A percentile compares a stretch with the other conserved stretches of the same genome.
Evolutionary conservation across 2,888 invertebrate species (phyloP).

Genomic region (Yponomeuta plumbellus): DNA sequence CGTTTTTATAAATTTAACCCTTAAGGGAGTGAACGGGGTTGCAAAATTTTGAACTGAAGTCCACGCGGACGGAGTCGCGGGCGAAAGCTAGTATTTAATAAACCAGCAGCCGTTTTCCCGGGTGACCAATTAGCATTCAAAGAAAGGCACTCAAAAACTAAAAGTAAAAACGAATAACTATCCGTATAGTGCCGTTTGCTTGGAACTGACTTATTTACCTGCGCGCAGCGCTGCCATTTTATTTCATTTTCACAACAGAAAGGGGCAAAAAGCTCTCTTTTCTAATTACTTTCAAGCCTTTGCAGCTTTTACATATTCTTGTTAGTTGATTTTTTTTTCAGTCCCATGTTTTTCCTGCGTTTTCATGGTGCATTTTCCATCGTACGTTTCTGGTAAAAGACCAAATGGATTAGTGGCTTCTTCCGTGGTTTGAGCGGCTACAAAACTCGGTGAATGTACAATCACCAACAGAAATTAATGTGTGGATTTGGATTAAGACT

Average conservation of each 20-base stretch:
- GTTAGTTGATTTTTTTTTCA: constrained; percentile 1
- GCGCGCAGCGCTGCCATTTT: neutral
- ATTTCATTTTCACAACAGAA: constrained; percentile 5
- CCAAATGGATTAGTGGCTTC: constrained; percentile 65
- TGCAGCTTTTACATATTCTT: neutral
- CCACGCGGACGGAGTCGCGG: too few species aligned
- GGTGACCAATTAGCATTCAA: neutral
- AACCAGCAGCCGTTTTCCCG: too few species aligned
- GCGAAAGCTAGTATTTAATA: too few species aligned
- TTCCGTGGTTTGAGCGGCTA: constrained; percentile 29
- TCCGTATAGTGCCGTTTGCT: neutral
- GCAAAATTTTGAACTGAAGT: too few species aligned
- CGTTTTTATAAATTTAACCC: too few species aligned
- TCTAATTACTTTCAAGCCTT: constrained; percentile 6
- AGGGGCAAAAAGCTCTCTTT: constrained; percentile 8
- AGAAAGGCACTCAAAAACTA: neutral
- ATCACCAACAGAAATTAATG: neutral
- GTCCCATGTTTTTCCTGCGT: constrained; percentile 31
- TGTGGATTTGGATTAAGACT: neutral
- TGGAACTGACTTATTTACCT: neutral
- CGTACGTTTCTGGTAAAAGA: constrained; percentile 35
- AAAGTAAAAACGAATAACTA: neutral
- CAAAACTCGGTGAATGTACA: neutral
- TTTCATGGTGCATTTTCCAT: constrained; percentile 40
- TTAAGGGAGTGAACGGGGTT: too few species aligned